Base-by-base conservation (phyloP, 2,888 invertebrate genomes). In the Amiota minor region DNA sequence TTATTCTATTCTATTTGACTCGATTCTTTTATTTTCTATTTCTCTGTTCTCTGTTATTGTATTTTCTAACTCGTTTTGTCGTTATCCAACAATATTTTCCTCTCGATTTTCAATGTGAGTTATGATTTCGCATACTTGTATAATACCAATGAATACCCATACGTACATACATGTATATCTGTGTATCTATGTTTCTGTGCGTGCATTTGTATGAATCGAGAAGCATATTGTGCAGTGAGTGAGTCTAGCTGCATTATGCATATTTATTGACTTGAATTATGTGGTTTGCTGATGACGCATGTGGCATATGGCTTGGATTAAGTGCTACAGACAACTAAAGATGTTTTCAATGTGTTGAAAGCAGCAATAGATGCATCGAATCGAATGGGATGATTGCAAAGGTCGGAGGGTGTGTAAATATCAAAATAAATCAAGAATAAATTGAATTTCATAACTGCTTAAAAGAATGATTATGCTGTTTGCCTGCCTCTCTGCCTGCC, bases 61-160 rank as follows among this genome's bases (percentile, higher is more conserved):
- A 35, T 35, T 35, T 35, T 35, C 35, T 35, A 35, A 35, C 35
- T 35, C 35, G 35, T 35, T 35, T 35, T 35, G 35, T 3, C 35
- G 35, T 35, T 35, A 35, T 35, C 35, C 35, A 35, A 6, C 35
- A 35, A 35, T 35, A 35, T 35, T 35, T 35, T 35, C 35, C 35
- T 35, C 35, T 35, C 35, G 35, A 35, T 23, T 62, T 62, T 45
- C 12, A n/a, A 6, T 12, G 45, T 62, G 45, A 62, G 45, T 62
- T 62, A 62, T 62, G 62, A 62, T 62, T 62, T 62, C n/a, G 62
- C 62, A 62, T 62, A 62, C 20, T n/a, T n/a, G n/a, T n/a, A 35
- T 35, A 35, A 35, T 35, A 35, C 35, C 35, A 35, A 35, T 35
- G 35, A 1, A 23, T 35, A 35, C 6, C 35, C 6, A 6, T 35